Percentiles rank a stretch among this genome's conserved stretches.
These are phyloP conservation scores for Tetheella fluctuosa DNA, from an alignment of 2,888 invertebrate species.

Conservation along the genomic window DNA sequence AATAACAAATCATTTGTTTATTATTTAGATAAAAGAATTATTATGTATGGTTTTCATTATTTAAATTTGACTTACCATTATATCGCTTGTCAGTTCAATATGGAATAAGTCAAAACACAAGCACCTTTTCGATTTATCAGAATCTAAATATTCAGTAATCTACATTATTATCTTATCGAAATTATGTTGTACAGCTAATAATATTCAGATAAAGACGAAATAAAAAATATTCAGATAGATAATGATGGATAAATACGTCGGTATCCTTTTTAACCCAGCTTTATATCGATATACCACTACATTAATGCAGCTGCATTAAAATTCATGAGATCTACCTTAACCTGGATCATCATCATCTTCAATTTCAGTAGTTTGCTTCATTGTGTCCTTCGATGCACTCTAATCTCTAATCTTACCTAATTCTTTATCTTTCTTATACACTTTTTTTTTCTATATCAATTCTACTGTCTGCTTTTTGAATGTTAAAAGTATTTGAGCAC, in stretches of 20 bases:
- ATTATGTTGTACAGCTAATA: slow-evolving; percentile 41
- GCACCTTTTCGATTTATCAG: slow-evolving; percentile 38
- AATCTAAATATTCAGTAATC: slow-evolving; percentile 40
- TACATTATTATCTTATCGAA: slow-evolving; percentile 62
- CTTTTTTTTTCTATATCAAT: too few relatives aligned
- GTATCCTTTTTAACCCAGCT: not conserved
- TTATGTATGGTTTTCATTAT: not conserved
- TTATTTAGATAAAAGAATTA: not conserved
- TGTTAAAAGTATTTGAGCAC: too few relatives aligned
- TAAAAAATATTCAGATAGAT: slow-evolving; percentile 20
- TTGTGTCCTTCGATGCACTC: too few relatives aligned
- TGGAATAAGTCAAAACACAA: slow-evolving; percentile 35
- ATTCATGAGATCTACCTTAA: not conserved
- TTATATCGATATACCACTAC: not conserved
- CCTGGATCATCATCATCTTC: not conserved
- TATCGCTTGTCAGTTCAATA: slow-evolving; percentile 50
- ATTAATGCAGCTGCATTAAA: too few relatives aligned
- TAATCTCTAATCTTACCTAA: too few relatives aligned
- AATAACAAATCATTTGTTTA: not conserved
- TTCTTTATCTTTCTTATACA: not conserved
- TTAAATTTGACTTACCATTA: slow-evolving; percentile 58
- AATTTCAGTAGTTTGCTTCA: not conserved
- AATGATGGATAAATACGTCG: not conserved
- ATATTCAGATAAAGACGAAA: slow-evolving; percentile 28
- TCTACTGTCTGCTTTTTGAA: too few relatives aligned